Evolutionary conservation across 2,113 vertebrate genomes (phyloP), one percentile per base, ranked within the genome.

Genomic region (Lates calcarifer): DNA sequence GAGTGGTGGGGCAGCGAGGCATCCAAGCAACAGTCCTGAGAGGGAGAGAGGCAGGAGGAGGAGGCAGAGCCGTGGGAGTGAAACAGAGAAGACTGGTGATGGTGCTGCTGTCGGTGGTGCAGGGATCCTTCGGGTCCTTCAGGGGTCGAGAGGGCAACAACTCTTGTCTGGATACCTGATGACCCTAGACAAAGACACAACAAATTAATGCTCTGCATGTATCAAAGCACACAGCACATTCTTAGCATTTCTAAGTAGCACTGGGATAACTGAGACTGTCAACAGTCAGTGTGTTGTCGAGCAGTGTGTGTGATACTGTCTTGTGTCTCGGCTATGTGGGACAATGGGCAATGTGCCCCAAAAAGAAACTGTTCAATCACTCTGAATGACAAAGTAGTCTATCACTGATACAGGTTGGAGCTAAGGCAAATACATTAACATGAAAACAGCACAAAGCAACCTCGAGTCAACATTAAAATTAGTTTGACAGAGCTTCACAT

Each of bases 11-110:
- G 86, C 81, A 87, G 71, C 15, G 94, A 86, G 62, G 89, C 78
- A 63, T 93, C 90, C 77, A 91, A 74, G 88, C 88, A 88, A 79
- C 87, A 93, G 77, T 93, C 90, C 74, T 88, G 88, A 60, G 92
- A 77, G 45, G 90, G 77, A 57, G 91, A 87, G 53, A 76, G 84
- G 80, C 87, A 87, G 65, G 89, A 84, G 58, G 91, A 82, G 72
- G 91, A 89, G 29, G 84, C 63, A 17, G 92, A 83, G 74, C 79
- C 57, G 39, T 92, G 92, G 61, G 93, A 87, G 83, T 94, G 91
- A 87, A 93, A 93, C 31, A 93, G 83, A 41, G 93, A 89, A 8
- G 93, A 73, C 73, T 91, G 93, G 74, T 94, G 94, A 75, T 89
- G 91, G 63, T 92, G 91, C 53, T 90, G 92, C 56, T 88, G 91